Conservation (phyloP, 1,140 invertebrate genomes). For the Oryzaephilus surinamensis region DNA sequence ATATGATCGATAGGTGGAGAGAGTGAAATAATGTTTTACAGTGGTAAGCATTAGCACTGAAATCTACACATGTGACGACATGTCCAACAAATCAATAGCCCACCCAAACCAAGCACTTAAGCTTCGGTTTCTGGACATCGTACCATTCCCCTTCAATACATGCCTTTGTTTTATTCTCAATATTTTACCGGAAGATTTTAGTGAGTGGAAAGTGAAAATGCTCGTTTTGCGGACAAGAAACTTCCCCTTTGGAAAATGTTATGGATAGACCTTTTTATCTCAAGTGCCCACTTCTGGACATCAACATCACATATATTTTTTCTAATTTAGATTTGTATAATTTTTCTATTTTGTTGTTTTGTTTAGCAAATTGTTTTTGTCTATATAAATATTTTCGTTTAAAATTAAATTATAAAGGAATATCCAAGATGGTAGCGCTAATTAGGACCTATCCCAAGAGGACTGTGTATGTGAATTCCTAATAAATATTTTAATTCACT, state of each 20-base stretch:
- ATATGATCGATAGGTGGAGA: no score
- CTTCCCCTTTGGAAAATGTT: conserved; percentile 10
- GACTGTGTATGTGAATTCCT: conserved; percentile 34
- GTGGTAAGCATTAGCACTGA: conserved; percentile 19
- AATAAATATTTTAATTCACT: conserved; percentile 39
- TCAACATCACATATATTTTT: no score
- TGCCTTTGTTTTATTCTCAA: conserved; percentile 22
- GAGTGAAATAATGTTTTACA: conserved; percentile 7
- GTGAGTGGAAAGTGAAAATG: conserved; percentile 21
- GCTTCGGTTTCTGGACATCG: conserved; percentile 9
- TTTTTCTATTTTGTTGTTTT: no score
- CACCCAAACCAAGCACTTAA: conserved; percentile 14
- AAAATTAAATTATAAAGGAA: conserved; percentile 29
- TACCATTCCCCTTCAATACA: conserved; percentile 14
- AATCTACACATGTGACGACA: conserved; percentile 25
- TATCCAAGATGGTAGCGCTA: conserved; percentile 30
- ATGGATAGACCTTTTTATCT: no score
- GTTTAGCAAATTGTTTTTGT: no score
- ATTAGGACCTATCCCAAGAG: conserved; percentile 28
- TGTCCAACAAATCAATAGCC: conserved; percentile 28
- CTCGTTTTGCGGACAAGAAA: conserved; percentile 13
- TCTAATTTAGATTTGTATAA: no score
- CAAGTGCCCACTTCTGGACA: no score
- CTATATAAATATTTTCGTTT: conserved; percentile 17
- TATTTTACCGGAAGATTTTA: conserved; percentile 19